Base-by-base conservation (phyloP, 1,140 invertebrate species). In the Hermetia illucens region DNA sequence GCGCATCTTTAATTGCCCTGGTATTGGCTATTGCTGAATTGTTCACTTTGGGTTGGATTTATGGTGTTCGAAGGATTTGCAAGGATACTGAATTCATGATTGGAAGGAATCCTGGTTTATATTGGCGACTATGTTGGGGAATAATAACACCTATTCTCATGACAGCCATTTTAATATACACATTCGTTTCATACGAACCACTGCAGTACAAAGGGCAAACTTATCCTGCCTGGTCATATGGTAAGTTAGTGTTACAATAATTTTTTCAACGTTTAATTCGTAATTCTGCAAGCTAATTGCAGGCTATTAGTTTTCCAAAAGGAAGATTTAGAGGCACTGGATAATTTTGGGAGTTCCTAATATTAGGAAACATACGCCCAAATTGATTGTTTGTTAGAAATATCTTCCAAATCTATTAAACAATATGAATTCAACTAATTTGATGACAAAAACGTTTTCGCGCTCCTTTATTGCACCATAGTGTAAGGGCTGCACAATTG, bases 61-160 rank as follows among this genome's bases (percentile, higher is more conserved):
- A 85, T 49, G 79, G 79, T 72, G 53, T 75, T 2, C 68, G 75
- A 46, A 70, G 72, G 16, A 61, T 78, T 18, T 66, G 74, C 38
- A 58, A 69, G 25, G 75, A 77, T 43, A 57, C 73, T 13, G 72
- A 75, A 46, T 77, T 71, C 44, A 89, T 89, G 84, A 58, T 83
- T 18, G 70, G 72, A 3, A 66, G 68, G 40, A 69, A 71, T 44
- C 73, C 84, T 0, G 71, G 75, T 1, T 49, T 73, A 8, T 89
- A 86, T 52, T 89, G 83, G 83, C 72, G 80, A 49, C 42, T 82
- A 5, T 84, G 79, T 37, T 90, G 86, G 86, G 72, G 71, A n/a
- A 50, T 84, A 4, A 51, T 84, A 12, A 81, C 80, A 18, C 86
- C 86, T 0, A 36, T 79, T 5, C 63, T 81, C 22, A 63, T 90